Percentiles rank a stretch among this genome's conserved stretches.
These are phyloP conservation scores for Ariolimax columbianus DNA, from an alignment of 2,888 invertebrate genomes.

Conservation along the genomic window DNA sequence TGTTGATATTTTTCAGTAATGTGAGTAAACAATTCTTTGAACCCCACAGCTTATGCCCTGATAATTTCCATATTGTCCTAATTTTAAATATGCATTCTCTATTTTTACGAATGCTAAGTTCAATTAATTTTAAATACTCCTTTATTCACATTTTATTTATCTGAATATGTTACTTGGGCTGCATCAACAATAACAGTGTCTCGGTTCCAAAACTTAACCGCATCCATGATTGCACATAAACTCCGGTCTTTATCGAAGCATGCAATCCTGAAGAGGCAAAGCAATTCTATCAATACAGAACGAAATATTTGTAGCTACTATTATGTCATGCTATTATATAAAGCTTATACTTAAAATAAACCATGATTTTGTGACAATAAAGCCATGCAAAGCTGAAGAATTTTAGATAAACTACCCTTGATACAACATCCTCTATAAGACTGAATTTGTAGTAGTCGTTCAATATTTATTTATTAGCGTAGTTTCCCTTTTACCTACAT, in stretches of 20 bases:
- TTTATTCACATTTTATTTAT: not conserved
- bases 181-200: not conserved
- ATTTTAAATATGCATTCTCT: not conserved
- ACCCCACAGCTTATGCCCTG: no score
- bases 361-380: not conserved
- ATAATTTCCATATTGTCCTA: not conserved
- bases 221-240: not conserved
- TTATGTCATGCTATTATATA: not conserved
- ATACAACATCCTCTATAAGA: not conserved
- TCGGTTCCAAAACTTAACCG: not conserved
- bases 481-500: constrained; percentile 10
- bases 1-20: no score
- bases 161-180: not conserved
- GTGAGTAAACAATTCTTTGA: no score
- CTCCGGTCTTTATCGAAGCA: not conserved
- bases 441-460: constrained; percentile 12
- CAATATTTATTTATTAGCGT: constrained; percentile 27
- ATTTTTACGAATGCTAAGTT: not conserved
- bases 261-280: not conserved
- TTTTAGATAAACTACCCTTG: not conserved
- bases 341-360: not conserved
- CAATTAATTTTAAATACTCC: not conserved
- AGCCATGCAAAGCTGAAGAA: not conserved
- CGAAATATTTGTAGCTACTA: not conserved
- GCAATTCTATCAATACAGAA: not conserved